Evolutionary conservation across 1,140 invertebrate species (phyloP), one percentile per base, ranked within the genome.

Genomic region (Cotesia typhae): DNA sequence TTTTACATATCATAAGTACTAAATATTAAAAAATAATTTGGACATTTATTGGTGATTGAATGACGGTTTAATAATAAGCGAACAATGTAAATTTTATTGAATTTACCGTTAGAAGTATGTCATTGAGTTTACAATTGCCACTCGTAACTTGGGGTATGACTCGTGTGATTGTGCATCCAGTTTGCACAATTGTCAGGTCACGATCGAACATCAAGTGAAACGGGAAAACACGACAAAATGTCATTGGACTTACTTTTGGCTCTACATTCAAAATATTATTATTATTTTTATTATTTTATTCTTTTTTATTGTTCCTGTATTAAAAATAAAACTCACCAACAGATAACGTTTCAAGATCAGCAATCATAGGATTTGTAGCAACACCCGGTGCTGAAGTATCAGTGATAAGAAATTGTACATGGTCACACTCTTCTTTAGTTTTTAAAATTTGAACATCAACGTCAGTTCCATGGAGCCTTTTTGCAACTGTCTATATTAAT

Each of bases 191-290:
- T 77, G 89, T 90, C 84, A 98, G 89, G 71, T 95, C 89, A 12
- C 93, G 90, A 81, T 98, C 92, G 82, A 98, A 98, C 90, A 98
- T 92, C 73, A 98, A 86, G 84, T 98, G 96, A 84, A 98, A 98
- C 10, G 97, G 97, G 85, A 98, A 98, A 2, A 97, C 93, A 66
- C 93, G 90, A 83, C 95, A 97, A 87, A 98, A 98, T 10, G 96
- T 97, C 7, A 92, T 90, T 12, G 96, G 95, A 81, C 94, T 95
- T 61, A 97, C 94, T 86, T 94, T 95, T 78, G 87, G 94, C 76
- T 95, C 95, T 95, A 85, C 38, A 47, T 1, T 9, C 2, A 12
- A 67, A 12, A 52, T 53, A 7, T 64, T 64, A 10, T 28, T 12
- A 64, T 41, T 64, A n/a, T 37, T 10, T 4, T 17, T n/a, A n/a